Percentiles rank a stretch among this genome's conserved stretches.
These are phyloP conservation scores for Drosophila merina DNA, from an alignment of 2,888 invertebrate genomes.

Conservation along the genomic window DNA sequence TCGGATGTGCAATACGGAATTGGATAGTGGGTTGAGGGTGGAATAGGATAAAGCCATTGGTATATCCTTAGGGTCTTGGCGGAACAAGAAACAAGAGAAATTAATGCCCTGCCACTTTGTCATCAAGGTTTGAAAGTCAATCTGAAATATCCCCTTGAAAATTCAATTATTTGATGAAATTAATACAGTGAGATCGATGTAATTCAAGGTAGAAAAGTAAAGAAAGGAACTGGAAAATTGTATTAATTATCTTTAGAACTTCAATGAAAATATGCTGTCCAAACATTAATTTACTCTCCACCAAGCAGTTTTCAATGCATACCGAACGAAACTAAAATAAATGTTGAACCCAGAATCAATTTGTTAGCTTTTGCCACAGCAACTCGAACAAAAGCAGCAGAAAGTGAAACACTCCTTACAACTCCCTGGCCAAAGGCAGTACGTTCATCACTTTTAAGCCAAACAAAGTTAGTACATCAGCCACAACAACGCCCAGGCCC, in stretches of 20 bases:
- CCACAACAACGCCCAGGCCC: conserved; percentile 12
- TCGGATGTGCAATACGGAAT: conserved; percentile 5
- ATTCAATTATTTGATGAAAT: no score
- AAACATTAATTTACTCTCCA: conserved; percentile 17
- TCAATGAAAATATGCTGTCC: not conserved
- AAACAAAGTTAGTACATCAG: conserved; percentile 32
- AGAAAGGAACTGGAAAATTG: not conserved
- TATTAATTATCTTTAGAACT: conserved; percentile 2
- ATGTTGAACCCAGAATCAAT: conserved; percentile 27
- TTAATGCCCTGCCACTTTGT: conserved; percentile 30
- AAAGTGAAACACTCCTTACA: not conserved
- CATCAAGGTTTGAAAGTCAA: conserved; percentile 19
- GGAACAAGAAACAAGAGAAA: not conserved
- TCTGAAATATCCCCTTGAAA: conserved; percentile 9
- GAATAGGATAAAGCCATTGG: conserved; percentile 16
- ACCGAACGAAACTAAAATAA: conserved; percentile 4
- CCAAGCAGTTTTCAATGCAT: not conserved
- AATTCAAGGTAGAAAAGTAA: no score
- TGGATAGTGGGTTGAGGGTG: not conserved
- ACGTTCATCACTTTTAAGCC: conserved; percentile 27
- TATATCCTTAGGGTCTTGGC: not conserved
- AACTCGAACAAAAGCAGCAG: not conserved
- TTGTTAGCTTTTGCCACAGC: conserved; percentile 10
- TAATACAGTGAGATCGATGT: no score
- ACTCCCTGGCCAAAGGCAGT: not conserved